phyloP scores from a whole-genome alignment of 2,113 vertebrate species.

The Microcebus jonahi region DNA sequence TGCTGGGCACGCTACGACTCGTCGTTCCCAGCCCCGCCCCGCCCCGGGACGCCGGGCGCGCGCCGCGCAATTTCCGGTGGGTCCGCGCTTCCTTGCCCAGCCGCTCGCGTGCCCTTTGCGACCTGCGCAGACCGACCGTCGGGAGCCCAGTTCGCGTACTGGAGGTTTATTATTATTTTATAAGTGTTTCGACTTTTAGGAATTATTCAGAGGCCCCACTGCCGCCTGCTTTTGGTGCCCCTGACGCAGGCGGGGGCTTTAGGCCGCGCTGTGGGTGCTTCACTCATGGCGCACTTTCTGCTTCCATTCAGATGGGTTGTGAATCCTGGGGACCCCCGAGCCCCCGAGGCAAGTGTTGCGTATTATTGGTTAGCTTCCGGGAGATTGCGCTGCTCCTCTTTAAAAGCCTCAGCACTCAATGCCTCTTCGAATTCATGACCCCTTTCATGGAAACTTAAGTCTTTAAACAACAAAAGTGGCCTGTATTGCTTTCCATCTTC shows the following conservation, averaged over 20 bases:
- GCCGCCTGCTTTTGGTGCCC: not conserved
- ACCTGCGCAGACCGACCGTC: rapidly evolving
- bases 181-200: not conserved
- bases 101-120: rapidly evolving
- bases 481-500: not conserved
- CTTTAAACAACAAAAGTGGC: not conserved
- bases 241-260: not conserved
- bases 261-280: not conserved
- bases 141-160: not conserved
- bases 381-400: not conserved
- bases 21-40: no score
- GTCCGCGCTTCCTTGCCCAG: rapidly evolving
- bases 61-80: not conserved
- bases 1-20: rapidly evolving
- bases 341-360: not conserved
- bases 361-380: not conserved
- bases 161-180: not conserved
- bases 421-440: not conserved
- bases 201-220: not conserved
- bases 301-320: not conserved
- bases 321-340: not conserved
- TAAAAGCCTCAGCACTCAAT: not conserved
- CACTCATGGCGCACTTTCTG: not conserved
- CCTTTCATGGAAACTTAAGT: not conserved
- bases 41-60: rapidly evolving